phyloP scores from a whole-genome alignment of 2,113 vertebrate genomes.

The Sardina pilchardus region DNA sequence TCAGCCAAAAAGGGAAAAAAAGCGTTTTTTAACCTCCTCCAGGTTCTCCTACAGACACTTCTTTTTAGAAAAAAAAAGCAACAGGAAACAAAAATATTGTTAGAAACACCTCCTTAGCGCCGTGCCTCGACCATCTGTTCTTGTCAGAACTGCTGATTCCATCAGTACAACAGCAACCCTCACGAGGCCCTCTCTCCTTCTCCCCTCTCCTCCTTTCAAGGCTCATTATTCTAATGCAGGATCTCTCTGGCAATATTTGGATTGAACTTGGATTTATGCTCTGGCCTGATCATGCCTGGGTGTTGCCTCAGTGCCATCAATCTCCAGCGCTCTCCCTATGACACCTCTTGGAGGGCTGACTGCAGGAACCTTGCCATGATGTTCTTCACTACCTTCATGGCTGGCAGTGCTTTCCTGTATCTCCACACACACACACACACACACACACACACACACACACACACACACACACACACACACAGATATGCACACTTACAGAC shows the following conservation, averaged over 20 bases:
- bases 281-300: neutral
- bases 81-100: neutral
- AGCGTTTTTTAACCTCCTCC: neutral
- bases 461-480: neutral
- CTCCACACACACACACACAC: neutral
- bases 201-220: neutral
- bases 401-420: neutral
- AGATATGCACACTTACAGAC: neutral
- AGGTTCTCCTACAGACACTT: neutral
- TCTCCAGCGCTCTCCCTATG: neutral
- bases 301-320: neutral
- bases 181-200: neutral
- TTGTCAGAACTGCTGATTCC: neutral
- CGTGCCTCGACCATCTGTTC: neutral
- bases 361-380: neutral
- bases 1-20: neutral
- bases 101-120: neutral
- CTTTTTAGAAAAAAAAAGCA: neutral
- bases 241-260: conserved; percentile 19
- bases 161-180: neutral
- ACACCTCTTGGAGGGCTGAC: neutral
- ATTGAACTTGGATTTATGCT: conserved; percentile 23
- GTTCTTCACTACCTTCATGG: neutral
- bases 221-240: conserved; percentile 18
- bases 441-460: neutral